Conservation (phyloP, 2,797 vertebrate genomes). For the Halcyon smyrnensis region DNA sequence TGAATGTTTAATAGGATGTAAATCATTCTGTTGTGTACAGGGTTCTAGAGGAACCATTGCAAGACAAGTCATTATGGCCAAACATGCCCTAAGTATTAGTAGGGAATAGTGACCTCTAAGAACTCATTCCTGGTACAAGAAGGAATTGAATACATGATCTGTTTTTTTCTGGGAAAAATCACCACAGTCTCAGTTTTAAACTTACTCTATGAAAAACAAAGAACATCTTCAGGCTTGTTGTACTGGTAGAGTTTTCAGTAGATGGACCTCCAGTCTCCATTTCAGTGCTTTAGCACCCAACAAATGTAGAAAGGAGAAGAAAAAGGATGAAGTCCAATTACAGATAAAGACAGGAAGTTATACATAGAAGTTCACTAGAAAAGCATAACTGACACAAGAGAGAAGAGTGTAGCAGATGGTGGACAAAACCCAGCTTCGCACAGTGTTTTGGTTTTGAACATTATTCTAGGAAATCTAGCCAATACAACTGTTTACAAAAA, state of each 20-base stretch:
- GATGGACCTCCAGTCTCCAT: background rate
- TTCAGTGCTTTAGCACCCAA: background rate
- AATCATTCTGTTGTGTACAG: background rate
- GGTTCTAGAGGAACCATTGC: background rate
- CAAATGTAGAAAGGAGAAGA: background rate
- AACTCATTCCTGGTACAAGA: background rate
- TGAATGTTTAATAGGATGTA: background rate
- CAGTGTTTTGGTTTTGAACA: background rate
- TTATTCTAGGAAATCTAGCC: constrained; percentile 11
- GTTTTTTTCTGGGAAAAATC: background rate
- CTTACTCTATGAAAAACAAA: background rate
- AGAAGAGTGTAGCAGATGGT: background rate
- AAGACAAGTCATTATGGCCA: background rate
- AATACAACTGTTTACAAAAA: constrained; percentile 51
- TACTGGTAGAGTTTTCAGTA: background rate
- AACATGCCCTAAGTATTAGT: background rate
- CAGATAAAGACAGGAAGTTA: background rate
- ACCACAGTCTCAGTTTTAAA: background rate
- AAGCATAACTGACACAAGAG: background rate
- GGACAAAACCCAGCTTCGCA: background rate
- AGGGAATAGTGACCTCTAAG: background rate
- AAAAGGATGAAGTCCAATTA: background rate
- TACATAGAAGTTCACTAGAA: background rate
- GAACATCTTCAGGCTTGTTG: background rate
- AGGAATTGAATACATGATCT: background rate